Base-by-base conservation (phyloP, 1,140 invertebrate species). In the Papilio xuthus region DNA sequence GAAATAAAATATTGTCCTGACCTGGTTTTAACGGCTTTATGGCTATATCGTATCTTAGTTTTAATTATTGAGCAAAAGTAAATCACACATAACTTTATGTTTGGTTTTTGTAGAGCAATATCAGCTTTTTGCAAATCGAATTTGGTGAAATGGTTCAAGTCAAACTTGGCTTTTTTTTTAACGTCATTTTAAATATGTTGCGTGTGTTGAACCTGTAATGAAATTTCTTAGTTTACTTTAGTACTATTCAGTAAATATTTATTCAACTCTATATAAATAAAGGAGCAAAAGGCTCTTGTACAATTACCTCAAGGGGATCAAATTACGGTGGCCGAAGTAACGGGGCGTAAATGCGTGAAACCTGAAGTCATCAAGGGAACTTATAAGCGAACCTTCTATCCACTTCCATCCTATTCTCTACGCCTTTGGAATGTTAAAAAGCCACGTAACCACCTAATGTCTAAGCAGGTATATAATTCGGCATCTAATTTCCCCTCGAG, bases 391-490 rank as follows among this genome's bases (percentile, higher is more conserved):
- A 73, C 71, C 71, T 73, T 73, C 71, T 42, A 73, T 47, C 71
- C 23, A 47, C 71, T 73, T 73, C 71, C 71, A 73, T 47, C 71
- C 23, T 70, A 23, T 37, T 78, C 23, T 53, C 15, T 42, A 73
- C 79, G 77, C 69, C 50, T 77, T 67, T 75, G 74, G 69, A 79
- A 79, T 79, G 75, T 71, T 42, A 79, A 79, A 47, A 67, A 72
- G 47, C 72, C 60, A 77, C 69, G 60, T 80, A 80, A 80, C 79
- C 71, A 73, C 79, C 71, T 69, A 80, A 80, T 77, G 67, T 69
- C 78, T 67, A 56, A 41, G 26, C 71, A 71, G 78, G 72, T 79
- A 79, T 71, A 67, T 70, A 80, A 80, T 80, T 80, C 76, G 76
- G 74, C 67, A 50, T 50, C 69, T 53, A 69, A 73, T 73, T 75